These are phyloP conservation scores for Uloborus diversus DNA, from an alignment of 1,140 invertebrate genomes.

Conservation along the genomic window DNA sequence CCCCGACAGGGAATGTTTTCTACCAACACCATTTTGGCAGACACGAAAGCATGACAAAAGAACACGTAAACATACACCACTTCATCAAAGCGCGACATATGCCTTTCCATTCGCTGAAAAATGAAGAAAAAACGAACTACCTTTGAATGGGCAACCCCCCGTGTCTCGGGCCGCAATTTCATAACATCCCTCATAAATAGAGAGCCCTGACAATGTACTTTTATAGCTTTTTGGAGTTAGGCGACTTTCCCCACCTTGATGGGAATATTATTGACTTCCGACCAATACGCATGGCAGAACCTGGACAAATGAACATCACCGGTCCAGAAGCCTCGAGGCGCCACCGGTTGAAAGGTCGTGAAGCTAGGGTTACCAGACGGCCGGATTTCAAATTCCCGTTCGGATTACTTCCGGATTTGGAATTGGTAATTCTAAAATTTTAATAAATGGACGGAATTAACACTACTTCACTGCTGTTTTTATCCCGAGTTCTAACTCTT, in stretches of 20 bases:
- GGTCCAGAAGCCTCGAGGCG: background rate
- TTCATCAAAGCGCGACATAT: background rate
- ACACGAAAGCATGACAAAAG: no score
- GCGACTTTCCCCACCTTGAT: background rate
- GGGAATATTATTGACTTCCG: conserved; percentile 1
- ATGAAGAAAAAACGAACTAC: no score
- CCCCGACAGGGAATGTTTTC: no score
- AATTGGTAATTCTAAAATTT: background rate
- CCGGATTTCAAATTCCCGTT: background rate
- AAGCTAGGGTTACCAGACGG: background rate
- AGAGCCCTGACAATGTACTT: background rate
- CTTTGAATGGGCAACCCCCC: no score
- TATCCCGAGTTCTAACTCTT: no score
- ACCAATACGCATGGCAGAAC: background rate
- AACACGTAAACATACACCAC: background rate
- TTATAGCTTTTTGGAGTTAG: background rate
- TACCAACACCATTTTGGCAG: no score
- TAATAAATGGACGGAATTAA: background rate
- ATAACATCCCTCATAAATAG: background rate
- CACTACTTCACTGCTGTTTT: background rate
- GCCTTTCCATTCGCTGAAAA: background rate
- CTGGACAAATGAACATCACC: background rate
- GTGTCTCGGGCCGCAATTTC: background rate
- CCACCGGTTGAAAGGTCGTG: background rate
- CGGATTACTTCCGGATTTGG: background rate